Percentiles rank a stretch among this genome's conserved stretches.
phyloP scores from a whole-genome alignment of 2,113 vertebrate genomes.

The Oncorhynchus masou region DNA sequence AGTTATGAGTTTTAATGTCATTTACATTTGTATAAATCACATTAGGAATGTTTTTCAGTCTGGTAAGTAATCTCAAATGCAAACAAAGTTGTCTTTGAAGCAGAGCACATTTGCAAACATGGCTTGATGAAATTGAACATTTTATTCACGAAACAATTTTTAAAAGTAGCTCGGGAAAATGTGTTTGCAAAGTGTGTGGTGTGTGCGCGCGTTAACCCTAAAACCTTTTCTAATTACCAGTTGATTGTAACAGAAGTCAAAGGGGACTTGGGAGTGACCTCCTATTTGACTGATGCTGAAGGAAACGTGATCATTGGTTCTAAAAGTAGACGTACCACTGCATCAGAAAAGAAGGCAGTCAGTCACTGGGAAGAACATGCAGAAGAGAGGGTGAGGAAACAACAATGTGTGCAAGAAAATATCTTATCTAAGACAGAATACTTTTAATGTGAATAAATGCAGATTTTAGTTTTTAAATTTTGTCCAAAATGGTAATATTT shows the following conservation, averaged over 20 bases:
- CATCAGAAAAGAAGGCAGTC: slow-evolving; percentile 71
- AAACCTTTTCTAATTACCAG: slow-evolving; percentile 66
- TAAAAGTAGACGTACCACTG: slow-evolving; percentile 36
- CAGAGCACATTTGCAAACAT: background rate
- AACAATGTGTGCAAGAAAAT: background rate
- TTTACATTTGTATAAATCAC: background rate
- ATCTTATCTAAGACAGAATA: no score
- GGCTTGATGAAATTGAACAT: background rate
- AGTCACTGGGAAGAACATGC: slow-evolving; percentile 47
- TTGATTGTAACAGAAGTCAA: slow-evolving; percentile 73
- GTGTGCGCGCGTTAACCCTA: background rate
- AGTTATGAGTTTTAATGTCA: no score
- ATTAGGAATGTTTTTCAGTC: background rate
- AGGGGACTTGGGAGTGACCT: slow-evolving; percentile 73
- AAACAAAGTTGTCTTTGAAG: background rate
- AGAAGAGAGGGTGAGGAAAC: slow-evolving; percentile 66
- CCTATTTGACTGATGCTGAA: slow-evolving; percentile 71
- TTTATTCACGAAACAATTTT: no score
- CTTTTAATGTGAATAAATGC: no score
- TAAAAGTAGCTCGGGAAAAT: no score
- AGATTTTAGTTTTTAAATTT: no score
- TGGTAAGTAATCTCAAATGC: background rate
- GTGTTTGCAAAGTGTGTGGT: background rate
- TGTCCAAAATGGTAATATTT: no score
- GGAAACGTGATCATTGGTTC: slow-evolving; percentile 73